Conservation (phyloP, 2,888 invertebrate genomes). For the Drosophila putrida region DNA sequence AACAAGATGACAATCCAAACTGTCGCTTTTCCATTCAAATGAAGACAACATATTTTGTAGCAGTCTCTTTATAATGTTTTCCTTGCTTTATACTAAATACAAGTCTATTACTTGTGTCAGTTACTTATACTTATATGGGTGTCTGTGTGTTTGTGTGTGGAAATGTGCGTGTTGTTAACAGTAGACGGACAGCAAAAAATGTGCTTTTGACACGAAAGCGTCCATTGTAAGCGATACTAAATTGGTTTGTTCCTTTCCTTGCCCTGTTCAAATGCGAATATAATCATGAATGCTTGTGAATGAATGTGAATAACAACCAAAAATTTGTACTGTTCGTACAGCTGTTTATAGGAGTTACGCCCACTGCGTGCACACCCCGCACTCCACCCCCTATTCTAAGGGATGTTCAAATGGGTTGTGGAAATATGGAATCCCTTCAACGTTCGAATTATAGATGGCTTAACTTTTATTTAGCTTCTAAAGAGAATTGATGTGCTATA, state of each 20-base stretch:
- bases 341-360: constrained; percentile 39
- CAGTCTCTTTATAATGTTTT: background rate
- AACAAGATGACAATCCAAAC: constrained; percentile 22
- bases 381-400: background rate
- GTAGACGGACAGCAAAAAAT: constrained; percentile 63
- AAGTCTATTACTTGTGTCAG: constrained; percentile 28
- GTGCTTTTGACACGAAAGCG: constrained; percentile 82
- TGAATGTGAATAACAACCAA: constrained; percentile 30
- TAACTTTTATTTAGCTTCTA: background rate
- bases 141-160: constrained; percentile 10
- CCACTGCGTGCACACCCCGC: constrained; percentile 16
- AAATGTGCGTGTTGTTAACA: constrained; percentile 56
- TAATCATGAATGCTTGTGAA: constrained; percentile 39
- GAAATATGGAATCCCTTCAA: constrained; percentile 1
- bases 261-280: constrained; percentile 26
- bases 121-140: constrained; percentile 21
- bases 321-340: constrained; percentile 28
- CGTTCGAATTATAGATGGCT: background rate
- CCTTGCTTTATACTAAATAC: background rate
- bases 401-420: constrained; percentile 4
- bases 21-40: constrained; percentile 37
- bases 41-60: constrained; percentile 43
- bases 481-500: background rate
- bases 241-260: constrained; percentile 79
- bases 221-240: constrained; percentile 79